A percentile compares a stretch with the other conserved stretches of the same genome.
These are phyloP conservation scores for Copidosoma aretas DNA, from an alignment of 2,888 invertebrate species.

Conservation along the genomic window DNA sequence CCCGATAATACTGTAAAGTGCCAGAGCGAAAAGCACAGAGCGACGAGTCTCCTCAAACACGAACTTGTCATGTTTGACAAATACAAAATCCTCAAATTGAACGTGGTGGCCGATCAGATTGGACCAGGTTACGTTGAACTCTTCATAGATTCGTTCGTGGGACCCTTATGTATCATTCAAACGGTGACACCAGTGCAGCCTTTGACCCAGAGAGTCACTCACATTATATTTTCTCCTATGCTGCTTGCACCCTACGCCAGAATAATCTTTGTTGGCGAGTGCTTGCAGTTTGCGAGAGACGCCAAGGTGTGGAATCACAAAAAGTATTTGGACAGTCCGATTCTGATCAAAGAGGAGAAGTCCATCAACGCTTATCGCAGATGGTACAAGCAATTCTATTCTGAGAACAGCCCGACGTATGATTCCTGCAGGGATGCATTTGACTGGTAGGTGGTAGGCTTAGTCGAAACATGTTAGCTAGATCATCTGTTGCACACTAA, in stretches of 20 bases:
- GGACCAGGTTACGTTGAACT: constrained; percentile 83
- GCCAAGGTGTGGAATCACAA: constrained; percentile 89
- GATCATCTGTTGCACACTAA: too few relatives aligned
- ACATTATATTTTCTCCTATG: constrained; percentile 75
- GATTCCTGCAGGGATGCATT: constrained; percentile 51
- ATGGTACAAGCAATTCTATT: constrained; percentile 89
- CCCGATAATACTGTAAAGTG: neutral
- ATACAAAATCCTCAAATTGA: constrained; percentile 66
- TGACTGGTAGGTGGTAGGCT: constrained; percentile 50
- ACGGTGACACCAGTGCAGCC: constrained; percentile 82
- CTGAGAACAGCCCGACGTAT: constrained; percentile 71
- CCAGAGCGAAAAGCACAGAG: constrained; percentile 66
- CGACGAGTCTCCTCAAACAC: constrained; percentile 71
- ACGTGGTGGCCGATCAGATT: constrained; percentile 70
- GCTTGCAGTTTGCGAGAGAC: constrained; percentile 81
- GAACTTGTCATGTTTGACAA: constrained; percentile 69
- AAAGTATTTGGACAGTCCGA: constrained; percentile 73
- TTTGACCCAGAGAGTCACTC: constrained; percentile 76
- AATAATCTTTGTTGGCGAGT: constrained; percentile 73
- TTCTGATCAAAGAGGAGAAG: constrained; percentile 77
- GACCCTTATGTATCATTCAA: constrained; percentile 73
- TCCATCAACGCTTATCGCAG: constrained; percentile 75
- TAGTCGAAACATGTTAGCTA: too few relatives aligned
- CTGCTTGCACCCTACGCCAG: constrained; percentile 71
- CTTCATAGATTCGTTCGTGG: constrained; percentile 67